Evolutionary conservation across 1,140 invertebrate species (phyloP).

Genomic region (Monomorium pharaonis): DNA sequence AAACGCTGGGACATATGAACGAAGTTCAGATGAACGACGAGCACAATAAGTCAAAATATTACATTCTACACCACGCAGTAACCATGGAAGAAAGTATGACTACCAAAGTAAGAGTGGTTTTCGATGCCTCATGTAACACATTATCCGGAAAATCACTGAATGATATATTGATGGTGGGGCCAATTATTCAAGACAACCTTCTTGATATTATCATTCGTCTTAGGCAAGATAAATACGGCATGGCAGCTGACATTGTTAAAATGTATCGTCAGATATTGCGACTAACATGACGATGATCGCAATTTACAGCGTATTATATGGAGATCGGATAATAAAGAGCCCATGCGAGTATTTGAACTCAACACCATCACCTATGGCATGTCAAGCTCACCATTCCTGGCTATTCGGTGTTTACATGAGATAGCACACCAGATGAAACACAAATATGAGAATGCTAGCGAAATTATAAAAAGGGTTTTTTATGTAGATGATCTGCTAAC

Average conservation of each 20-base stretch:
- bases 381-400: not conserved
- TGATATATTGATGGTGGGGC: not conserved
- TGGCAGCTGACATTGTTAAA: not conserved
- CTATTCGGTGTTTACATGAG: not conserved
- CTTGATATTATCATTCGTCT: not conserved
- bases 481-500: not conserved
- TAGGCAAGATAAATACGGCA: not conserved
- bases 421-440: not conserved
- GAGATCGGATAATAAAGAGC: not conserved
- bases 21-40: accelerated
- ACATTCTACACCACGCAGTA: not conserved
- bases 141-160: not conserved
- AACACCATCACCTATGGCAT: not conserved
- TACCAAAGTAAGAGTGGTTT: not conserved
- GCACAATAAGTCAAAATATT: not conserved
- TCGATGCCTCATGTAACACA: not conserved
- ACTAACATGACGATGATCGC: not conserved
- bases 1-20: not conserved
- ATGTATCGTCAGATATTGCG: not conserved
- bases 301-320: not conserved
- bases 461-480: not conserved
- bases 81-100: not conserved
- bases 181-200: not conserved
- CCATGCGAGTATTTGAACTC: not conserved
- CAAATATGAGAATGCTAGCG: no score